Conservation (phyloP, 2,797 vertebrate species). For the Scomberomorus guttatus region DNA sequence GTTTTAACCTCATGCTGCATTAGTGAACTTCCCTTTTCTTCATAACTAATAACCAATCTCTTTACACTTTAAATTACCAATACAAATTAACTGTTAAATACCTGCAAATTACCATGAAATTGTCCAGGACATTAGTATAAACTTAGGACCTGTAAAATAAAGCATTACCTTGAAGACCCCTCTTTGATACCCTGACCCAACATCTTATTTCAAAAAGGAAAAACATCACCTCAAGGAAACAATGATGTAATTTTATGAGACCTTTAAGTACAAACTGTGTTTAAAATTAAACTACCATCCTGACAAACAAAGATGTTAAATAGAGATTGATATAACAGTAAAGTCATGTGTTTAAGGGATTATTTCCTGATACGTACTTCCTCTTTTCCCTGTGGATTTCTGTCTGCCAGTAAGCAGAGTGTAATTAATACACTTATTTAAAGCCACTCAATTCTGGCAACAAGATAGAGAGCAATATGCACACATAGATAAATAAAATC, state of each 20-base stretch:
- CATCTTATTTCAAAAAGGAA: not conserved
- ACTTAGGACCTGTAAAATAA: too few species aligned
- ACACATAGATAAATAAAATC: too few species aligned
- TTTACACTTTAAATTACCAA: not conserved
- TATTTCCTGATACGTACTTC: not conserved
- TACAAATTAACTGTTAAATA: too few species aligned
- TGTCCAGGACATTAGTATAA: too few species aligned
- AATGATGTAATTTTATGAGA: not conserved
- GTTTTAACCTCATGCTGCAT: not conserved
- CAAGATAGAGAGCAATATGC: not conserved
- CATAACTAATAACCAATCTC: accelerated
- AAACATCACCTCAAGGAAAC: not conserved
- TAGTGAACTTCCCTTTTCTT: not conserved
- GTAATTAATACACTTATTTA: too few species aligned
- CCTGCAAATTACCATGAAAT: too few species aligned
- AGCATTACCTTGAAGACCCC: too few species aligned
- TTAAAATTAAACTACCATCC: not conserved
- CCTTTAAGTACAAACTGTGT: not conserved
- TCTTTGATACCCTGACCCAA: not conserved
- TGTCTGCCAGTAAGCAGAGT: not conserved
- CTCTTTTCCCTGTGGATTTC: not conserved
- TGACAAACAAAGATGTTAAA: not conserved
- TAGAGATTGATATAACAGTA: too few species aligned
- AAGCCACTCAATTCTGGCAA: not conserved
- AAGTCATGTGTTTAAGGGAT: not conserved